Conservation (phyloP, 2,888 invertebrate species). For the Nephrotoma guestfalica region DNA sequence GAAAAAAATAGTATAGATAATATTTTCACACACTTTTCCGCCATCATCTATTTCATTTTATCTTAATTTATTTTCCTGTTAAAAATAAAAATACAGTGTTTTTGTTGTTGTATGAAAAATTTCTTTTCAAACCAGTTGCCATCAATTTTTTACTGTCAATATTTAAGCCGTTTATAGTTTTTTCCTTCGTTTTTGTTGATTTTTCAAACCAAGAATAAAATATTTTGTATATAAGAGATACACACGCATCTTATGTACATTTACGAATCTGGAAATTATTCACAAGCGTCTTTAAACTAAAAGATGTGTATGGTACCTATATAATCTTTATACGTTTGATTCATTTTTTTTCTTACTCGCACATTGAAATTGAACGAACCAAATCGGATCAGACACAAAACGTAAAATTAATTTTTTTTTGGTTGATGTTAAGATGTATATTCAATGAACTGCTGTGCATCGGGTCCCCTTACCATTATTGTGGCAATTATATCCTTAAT, state of each 20-base stretch:
- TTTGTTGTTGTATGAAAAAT: neutral
- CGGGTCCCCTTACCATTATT: neutral
- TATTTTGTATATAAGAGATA: neutral
- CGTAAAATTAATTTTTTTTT: neutral
- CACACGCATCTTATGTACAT: neutral
- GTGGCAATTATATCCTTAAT: neutral
- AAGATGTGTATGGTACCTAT: neutral
- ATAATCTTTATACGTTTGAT: neutral
- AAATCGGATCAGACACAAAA: neutral
- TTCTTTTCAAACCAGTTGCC: constrained; percentile 4
- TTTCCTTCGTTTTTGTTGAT: neutral
- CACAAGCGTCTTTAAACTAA: neutral
- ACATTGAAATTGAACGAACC: neutral
- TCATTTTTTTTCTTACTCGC: neutral
- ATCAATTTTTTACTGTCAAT: constrained; percentile 4
- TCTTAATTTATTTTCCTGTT: neutral
- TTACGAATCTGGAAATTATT: neutral
- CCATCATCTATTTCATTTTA: constrained; percentile 1
- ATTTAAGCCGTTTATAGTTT: constrained; percentile 4
- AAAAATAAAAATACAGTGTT: neutral
- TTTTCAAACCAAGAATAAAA: constrained; percentile 1
- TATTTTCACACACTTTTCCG: constrained; percentile 1
- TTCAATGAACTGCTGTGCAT: neutral
- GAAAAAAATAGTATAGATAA: neutral
- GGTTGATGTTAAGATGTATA: neutral